Conservation (phyloP, 2,797 vertebrate species). For the Myotis findleyi region DNA sequence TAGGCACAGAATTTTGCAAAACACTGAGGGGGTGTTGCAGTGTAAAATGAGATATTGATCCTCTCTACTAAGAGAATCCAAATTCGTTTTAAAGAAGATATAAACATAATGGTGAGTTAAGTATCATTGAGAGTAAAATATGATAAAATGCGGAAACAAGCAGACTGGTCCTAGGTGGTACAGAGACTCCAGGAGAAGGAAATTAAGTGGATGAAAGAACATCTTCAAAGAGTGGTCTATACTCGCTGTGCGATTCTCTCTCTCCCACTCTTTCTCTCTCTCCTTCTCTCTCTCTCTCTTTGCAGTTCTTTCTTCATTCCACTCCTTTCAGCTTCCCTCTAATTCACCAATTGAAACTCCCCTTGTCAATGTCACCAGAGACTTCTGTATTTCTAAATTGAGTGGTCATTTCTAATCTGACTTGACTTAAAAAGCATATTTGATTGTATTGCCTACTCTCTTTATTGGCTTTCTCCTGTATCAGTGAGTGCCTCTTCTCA, state of each 20-base stretch:
- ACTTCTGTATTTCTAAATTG: neutral
- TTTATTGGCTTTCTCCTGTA: neutral
- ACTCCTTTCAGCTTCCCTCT: neutral
- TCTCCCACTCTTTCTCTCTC: no score
- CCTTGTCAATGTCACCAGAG: neutral
- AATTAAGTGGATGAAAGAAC: neutral
- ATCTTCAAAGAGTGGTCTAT: neutral
- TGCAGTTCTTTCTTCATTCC: neutral
- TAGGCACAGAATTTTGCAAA: neutral
- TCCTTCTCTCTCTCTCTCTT: no score
- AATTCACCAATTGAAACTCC: neutral
- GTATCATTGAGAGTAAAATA: neutral
- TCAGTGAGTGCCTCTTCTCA: neutral
- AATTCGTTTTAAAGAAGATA: neutral
- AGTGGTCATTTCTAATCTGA: neutral
- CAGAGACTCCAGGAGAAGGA: neutral
- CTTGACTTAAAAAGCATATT: neutral
- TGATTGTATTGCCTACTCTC: neutral
- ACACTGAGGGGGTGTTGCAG: neutral
- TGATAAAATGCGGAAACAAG: neutral
- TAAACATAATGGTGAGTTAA: neutral
- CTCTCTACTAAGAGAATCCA: neutral
- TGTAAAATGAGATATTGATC: neutral
- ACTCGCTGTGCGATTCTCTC: neutral
- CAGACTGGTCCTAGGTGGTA: neutral